These are phyloP conservation scores for Drosophila rufa DNA, from an alignment of 1,140 invertebrate species.

Conservation along the genomic window DNA sequence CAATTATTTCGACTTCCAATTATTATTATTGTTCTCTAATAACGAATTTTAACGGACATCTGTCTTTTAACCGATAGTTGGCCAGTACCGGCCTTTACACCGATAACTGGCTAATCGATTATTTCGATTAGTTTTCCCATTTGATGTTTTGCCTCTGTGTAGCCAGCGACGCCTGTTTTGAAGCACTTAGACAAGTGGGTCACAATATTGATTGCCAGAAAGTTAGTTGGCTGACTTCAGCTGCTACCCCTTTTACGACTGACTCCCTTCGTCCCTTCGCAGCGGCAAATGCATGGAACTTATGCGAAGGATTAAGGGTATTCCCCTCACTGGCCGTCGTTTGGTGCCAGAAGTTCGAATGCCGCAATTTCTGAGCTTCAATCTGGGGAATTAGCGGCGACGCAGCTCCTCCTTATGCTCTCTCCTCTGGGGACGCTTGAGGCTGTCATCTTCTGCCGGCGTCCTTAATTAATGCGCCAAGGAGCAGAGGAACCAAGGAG, in stretches of 20 bases:
- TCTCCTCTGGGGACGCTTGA: slow-evolving; percentile 2
- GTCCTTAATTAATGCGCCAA: slow-evolving; percentile 61
- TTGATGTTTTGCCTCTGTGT: neutral
- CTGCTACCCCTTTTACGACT: slow-evolving; percentile 15
- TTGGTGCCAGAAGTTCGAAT: slow-evolving; percentile 23
- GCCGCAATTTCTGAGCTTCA: slow-evolving; percentile 28
- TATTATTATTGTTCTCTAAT: too few species aligned
- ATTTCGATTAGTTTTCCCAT: too few species aligned
- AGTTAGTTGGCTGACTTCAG: slow-evolving; percentile 17
- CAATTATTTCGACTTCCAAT: too few species aligned
- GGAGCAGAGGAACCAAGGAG: neutral
- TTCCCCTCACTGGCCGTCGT: neutral
- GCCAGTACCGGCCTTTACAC: too few species aligned
- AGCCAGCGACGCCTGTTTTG: neutral
- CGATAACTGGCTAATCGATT: neutral
- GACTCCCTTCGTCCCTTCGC: neutral
- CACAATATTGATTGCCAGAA: slow-evolving; percentile 27
- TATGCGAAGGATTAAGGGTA: slow-evolving; percentile 21
- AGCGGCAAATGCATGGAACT: slow-evolving; percentile 10
- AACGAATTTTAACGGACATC: too few species aligned
- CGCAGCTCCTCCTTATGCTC: neutral
- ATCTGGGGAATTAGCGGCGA: slow-evolving; percentile 33
- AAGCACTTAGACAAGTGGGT: slow-evolving; percentile 31
- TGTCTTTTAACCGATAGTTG: too few species aligned
- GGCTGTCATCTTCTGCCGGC: slow-evolving; percentile 30